phyloP scores from a whole-genome alignment of 1,140 invertebrate species.

The Whitmania pigra region DNA sequence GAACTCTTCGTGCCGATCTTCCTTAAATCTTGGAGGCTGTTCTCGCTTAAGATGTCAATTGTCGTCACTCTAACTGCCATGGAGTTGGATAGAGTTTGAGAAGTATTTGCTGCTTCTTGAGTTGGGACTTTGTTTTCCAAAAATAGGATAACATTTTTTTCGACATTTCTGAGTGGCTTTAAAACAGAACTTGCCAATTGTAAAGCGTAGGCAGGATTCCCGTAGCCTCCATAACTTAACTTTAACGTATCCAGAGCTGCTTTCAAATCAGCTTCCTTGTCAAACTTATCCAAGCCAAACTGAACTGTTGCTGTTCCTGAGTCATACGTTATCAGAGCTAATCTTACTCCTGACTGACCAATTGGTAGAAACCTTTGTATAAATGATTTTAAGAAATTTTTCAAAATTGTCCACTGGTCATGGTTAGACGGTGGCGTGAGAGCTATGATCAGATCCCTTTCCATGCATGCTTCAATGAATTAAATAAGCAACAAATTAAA shows the following conservation, averaged over 20 bases:
- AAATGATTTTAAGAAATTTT: conserved; percentile 4
- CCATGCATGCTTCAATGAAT: conserved; percentile 6
- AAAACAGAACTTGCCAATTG: no score
- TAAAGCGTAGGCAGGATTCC: no score
- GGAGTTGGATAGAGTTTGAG: no score
- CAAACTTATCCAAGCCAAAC: not conserved
- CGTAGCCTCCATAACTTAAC: no score
- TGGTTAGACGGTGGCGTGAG: not conserved
- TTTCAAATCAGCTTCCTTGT: conserved; percentile 4
- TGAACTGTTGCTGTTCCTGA: not conserved
- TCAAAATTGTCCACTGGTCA: conserved; percentile 3
- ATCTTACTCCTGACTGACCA: not conserved
- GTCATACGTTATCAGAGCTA: conserved; percentile 12
- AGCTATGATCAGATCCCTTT: conserved; percentile 1
- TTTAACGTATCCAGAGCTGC: not conserved
- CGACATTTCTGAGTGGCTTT: no score
- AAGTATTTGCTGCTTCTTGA: no score
- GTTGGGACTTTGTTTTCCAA: no score
- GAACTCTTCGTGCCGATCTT: not conserved
- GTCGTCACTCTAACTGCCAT: no score
- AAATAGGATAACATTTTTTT: no score
- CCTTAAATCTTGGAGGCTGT: not conserved
- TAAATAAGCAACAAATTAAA: not conserved
- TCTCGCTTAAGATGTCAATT: no score
- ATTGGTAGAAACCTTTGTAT: conserved; percentile 11